Evolutionary conservation across 2,888 invertebrate genomes (phyloP), one percentile per base, ranked within the genome.

Genomic region (Erynnis tages): DNA sequence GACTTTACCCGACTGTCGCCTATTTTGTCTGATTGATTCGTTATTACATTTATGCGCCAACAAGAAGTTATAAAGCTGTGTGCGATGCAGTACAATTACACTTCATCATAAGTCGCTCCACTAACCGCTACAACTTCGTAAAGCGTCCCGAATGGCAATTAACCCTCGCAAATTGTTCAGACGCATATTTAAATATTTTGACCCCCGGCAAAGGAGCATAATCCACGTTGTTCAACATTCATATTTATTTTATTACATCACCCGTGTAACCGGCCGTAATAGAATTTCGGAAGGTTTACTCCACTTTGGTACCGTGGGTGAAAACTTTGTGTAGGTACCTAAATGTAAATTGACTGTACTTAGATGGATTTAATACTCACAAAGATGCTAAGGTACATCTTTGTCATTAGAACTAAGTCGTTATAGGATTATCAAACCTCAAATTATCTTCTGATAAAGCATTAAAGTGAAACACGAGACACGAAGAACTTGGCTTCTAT

Each of bases 211-310:
- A 81, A 82, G 80, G 71, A 81, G 80, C 70, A 79, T 87, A 86
- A 87, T 84, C 83, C 79, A 66, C 76, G 76, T 73, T 82, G 83
- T 84, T 83, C 83, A 80, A 84, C 89, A 87, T 88, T 88, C 88
- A 88, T 87, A 89, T 88, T 88, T 89, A 89, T 85, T 88, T 88
- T 89, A 89, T 85, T 80, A 84, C 85, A 84, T 87, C 80, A 82
- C 79, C 81, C 88, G 83, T 87, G 85, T 87, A 88, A 88, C 79
- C 83, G 82, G 74, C 71, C 66, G 69, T 84, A 87, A 85, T 86
- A 84, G 82, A 86, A 87, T 49, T 49, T 49, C 25, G 13, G 49
- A 25, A 16, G 48, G 40, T 5, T 23, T 32, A n/a, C 10, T 40
- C 27, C 23, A 30, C 48, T 30, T 48, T 13, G 48, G 1, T 21